These are phyloP conservation scores for Drosophila ochracea DNA, from an alignment of 2,888 invertebrate genomes.

Conservation along the genomic window DNA sequence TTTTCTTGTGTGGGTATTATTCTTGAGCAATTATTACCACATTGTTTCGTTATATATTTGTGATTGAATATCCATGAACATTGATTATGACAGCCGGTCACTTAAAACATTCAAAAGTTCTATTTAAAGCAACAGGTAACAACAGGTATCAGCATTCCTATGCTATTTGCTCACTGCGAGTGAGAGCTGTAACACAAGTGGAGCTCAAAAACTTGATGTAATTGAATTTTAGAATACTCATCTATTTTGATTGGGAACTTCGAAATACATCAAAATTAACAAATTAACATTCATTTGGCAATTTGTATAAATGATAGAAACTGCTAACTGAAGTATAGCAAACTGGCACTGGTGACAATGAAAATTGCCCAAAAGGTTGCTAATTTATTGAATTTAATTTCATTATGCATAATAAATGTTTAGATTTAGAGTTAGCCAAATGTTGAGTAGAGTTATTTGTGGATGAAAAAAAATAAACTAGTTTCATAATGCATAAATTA, in stretches of 20 bases:
- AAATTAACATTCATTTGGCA: conserved; percentile 2
- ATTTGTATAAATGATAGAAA: neutral
- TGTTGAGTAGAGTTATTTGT: conserved; percentile 1
- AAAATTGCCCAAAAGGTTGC: conserved; percentile 1
- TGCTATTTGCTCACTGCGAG: conserved; percentile 45
- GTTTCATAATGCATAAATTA: conserved; percentile 17
- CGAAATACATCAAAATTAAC: neutral
- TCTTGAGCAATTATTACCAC: conserved; percentile 75
- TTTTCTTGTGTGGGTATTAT: conserved; percentile 31
- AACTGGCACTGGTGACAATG: neutral
- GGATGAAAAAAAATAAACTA: conserved; percentile 1
- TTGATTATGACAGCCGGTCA: conserved; percentile 74
- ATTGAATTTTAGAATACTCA: neutral
- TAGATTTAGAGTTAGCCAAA: neutral
- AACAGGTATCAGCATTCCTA: conserved; percentile 45
- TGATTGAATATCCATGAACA: conserved; percentile 73
- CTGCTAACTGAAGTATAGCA: neutral
- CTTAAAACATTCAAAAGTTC: conserved; percentile 51
- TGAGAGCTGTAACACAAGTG: conserved; percentile 18
- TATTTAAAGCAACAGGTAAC: conserved; percentile 53
- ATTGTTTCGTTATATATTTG: conserved; percentile 46
- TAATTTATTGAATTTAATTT: conserved; percentile 18
- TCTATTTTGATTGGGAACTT: neutral
- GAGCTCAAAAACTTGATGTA: neutral
- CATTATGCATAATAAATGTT: conserved; percentile 21